These are phyloP conservation scores for Lepas anatifera DNA, from an alignment of 2,888 invertebrate species.

Conservation along the genomic window DNA sequence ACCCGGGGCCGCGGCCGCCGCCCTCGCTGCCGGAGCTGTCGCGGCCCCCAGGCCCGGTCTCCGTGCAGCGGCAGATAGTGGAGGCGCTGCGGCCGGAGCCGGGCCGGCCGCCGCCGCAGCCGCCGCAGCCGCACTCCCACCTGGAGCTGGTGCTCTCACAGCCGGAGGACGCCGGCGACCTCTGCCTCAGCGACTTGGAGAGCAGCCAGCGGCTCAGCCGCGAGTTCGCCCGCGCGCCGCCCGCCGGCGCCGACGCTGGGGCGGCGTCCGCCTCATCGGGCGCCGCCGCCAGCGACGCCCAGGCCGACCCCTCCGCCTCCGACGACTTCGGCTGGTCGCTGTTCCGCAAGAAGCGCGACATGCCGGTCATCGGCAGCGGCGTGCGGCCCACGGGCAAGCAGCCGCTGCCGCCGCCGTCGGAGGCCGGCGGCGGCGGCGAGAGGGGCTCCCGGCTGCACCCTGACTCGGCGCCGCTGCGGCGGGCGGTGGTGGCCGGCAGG, in stretches of 20 bases:
- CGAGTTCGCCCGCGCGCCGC: constrained; percentile 22
- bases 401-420: neutral
- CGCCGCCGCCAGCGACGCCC: neutral
- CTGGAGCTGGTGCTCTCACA: constrained; percentile 22
- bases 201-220: constrained; percentile 17
- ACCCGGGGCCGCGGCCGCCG: neutral
- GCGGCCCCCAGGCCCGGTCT: neutral
- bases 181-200: constrained; percentile 23
- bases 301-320: neutral
- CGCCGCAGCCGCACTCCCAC: neutral
- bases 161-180: constrained; percentile 25
- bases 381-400: neutral
- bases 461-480: neutral
- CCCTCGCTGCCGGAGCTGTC: neutral
- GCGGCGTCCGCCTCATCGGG: constrained; percentile 20
- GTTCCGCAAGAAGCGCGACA: neutral
- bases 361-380: neutral
- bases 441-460: neutral
- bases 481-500: too few species aligned
- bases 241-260: constrained; percentile 19
- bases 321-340: constrained; percentile 13
- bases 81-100: constrained; percentile 21
- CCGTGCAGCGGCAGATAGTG: constrained; percentile 1
- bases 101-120: constrained; percentile 19
- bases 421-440: neutral